Evolutionary conservation across 2,797 vertebrate genomes (phyloP).

Genomic region (Nothura maculosa): DNA sequence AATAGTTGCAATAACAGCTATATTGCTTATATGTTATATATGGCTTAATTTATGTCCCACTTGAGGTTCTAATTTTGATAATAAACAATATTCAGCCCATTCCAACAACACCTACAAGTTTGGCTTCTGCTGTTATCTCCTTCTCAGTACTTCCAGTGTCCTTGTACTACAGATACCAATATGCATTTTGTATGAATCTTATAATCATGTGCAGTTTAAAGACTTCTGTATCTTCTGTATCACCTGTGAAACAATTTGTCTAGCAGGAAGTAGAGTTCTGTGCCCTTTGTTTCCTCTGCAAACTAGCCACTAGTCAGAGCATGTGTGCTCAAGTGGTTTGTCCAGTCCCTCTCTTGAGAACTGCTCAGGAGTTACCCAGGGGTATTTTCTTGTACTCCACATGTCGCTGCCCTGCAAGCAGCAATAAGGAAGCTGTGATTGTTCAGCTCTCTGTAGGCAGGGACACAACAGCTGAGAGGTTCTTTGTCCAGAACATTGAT

Average conservation of each 20-base stretch:
- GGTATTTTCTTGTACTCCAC: neutral
- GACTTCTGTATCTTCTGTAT: neutral
- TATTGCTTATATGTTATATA: neutral
- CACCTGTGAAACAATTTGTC: neutral
- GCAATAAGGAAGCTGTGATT: constrained; percentile 14
- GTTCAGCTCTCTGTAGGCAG: neutral
- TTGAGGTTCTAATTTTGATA: neutral
- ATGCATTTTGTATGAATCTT: neutral
- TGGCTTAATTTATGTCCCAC: neutral
- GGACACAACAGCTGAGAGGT: neutral
- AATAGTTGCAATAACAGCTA: neutral
- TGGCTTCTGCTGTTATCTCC: neutral
- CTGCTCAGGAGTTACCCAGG: neutral
- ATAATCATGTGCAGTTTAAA: neutral
- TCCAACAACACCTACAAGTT: neutral
- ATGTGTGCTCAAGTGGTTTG: neutral
- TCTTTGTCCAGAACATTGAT: constrained; percentile 26
- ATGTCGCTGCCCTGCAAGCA: constrained; percentile 23
- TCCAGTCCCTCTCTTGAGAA: neutral
- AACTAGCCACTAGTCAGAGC: neutral
- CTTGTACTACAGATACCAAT: neutral
- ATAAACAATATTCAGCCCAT: neutral
- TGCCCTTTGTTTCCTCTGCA: neutral
- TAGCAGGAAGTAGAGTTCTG: neutral
- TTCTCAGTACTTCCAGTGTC: neutral